These are phyloP conservation scores for Drosophila subobscura DNA, from an alignment of 1,140 invertebrate species.

Conservation along the genomic window DNA sequence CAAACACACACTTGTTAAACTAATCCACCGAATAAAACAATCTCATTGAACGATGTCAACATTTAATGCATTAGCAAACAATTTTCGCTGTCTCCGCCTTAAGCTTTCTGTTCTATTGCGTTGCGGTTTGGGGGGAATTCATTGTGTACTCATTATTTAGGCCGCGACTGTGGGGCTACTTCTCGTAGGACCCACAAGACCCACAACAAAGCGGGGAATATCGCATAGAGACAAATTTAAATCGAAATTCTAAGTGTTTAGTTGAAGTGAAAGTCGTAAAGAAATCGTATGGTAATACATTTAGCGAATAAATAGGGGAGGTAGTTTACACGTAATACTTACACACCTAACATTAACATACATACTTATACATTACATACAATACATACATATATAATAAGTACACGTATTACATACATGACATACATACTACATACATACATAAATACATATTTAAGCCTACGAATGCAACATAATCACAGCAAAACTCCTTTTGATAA, in stretches of 20 bases:
- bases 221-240: slow-evolving; percentile 71
- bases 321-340: slow-evolving; percentile 16
- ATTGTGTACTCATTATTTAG: slow-evolving; percentile 49
- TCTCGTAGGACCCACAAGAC: slow-evolving; percentile 4
- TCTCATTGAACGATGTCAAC: slow-evolving; percentile 75
- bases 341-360: slow-evolving; percentile 27
- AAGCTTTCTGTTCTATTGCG: slow-evolving; percentile 47
- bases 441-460: slow-evolving; percentile 51
- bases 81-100: slow-evolving; percentile 64
- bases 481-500: slow-evolving; percentile 67
- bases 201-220: slow-evolving; percentile 1
- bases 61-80: slow-evolving; percentile 34
- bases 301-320: slow-evolving; percentile 57
- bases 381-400: slow-evolving; percentile 38
- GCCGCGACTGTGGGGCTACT: slow-evolving; percentile 61
- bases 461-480: slow-evolving; percentile 77
- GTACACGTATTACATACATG: slow-evolving; percentile 38
- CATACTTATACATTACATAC: slow-evolving; percentile 34
- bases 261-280: slow-evolving; percentile 47
- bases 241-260: slow-evolving; percentile 77
- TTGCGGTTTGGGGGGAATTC: slow-evolving; percentile 28
- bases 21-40: slow-evolving; percentile 80
- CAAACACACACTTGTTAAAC: slow-evolving; percentile 73
- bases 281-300: slow-evolving; percentile 60
- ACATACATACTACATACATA: slow-evolving; percentile 50